Evolutionary conservation across 2,113 vertebrate species (phyloP), one percentile per base, ranked within the genome.

Genomic region (zebrafish (Danio rerio)): DNA sequence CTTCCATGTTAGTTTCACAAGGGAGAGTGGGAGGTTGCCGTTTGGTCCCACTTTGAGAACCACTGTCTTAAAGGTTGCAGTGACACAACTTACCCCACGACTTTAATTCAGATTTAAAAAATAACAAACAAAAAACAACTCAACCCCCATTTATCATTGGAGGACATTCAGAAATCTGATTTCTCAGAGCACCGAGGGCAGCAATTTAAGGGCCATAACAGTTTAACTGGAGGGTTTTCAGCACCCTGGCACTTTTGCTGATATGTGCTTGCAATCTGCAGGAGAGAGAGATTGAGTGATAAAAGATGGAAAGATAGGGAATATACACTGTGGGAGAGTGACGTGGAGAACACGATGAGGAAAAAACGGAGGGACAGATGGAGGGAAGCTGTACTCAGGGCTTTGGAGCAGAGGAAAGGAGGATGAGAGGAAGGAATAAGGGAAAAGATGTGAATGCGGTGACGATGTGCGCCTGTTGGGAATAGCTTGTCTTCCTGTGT

Each of bases 231-330:
- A 79, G 82, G 74, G 79, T 71, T 80, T 84, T 78, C 68, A 78
- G 65, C 79, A 49, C 68, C 69, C 53, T 80, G 53, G 31, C 71
- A 78, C 74, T 84, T 86, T 75, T 81, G 76, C 74, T 55, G 61
- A 80, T 68, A 55, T 78, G 62, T 61, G 61, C 79, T 84, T 53
- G 21, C n/a, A 81, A 69, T 78, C 45, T 81, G 66, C 63, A 81
- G 63, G 50, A 84, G 79, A 58, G 16, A 63, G 72, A 74, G 77
- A 78, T 62, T 12, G 80, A 77, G 89, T 83, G 85, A 90, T 88
- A 89, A 77, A 20, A 89, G 87, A 86, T 84, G 87, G 74, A 80
- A 81, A 85, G 70, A 84, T 50, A 80, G 86, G 73, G 65, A 63
- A 62, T 50, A 63, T 69, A 62, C 58, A 71, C 45, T 3, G 9